A percentile compares a stretch with the other conserved stretches of the same genome.
phyloP scores from a whole-genome alignment of 2,797 vertebrate species.

The Protonibea diacanthus region DNA sequence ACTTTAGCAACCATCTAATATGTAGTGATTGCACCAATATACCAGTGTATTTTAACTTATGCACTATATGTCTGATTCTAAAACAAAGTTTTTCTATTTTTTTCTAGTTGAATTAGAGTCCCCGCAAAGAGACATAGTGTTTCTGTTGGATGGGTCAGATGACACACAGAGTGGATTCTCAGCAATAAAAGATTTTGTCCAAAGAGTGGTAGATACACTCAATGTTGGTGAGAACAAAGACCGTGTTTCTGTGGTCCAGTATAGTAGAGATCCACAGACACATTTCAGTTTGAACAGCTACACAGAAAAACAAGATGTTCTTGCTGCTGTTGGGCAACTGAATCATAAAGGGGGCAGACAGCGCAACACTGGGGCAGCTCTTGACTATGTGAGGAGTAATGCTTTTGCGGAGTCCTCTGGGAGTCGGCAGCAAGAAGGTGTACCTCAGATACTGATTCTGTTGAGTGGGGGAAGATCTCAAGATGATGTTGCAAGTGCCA shows the following conservation, averaged over 20 bases:
- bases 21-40: constrained; percentile 4
- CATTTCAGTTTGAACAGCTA: constrained; percentile 90
- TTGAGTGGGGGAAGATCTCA: constrained; percentile 80
- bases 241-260: constrained; percentile 91
- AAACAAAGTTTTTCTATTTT: constrained; percentile 60
- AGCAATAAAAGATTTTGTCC: constrained; percentile 86
- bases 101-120: constrained; percentile 82
- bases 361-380: constrained; percentile 86
- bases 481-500: constrained; percentile 76
- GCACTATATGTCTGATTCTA: constrained; percentile 37
- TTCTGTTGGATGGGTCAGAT: constrained; percentile 85
- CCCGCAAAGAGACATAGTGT: constrained; percentile 82
- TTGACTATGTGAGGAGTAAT: constrained; percentile 87
- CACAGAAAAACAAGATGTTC: constrained; percentile 87
- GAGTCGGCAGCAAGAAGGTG: constrained; percentile 78
- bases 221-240: constrained; percentile 88
- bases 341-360: constrained; percentile 86
- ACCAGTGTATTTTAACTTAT: constrained; percentile 4
- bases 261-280: constrained; percentile 85
- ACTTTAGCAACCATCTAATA: constrained; percentile 5
- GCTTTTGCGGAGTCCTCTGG: constrained; percentile 75
- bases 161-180: constrained; percentile 78
- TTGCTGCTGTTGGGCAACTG: constrained; percentile 82
- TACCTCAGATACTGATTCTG: constrained; percentile 83
- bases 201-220: constrained; percentile 86